phyloP scores from a whole-genome alignment of 2,113 vertebrate genomes.

The Phylloscopus trochiloides region DNA sequence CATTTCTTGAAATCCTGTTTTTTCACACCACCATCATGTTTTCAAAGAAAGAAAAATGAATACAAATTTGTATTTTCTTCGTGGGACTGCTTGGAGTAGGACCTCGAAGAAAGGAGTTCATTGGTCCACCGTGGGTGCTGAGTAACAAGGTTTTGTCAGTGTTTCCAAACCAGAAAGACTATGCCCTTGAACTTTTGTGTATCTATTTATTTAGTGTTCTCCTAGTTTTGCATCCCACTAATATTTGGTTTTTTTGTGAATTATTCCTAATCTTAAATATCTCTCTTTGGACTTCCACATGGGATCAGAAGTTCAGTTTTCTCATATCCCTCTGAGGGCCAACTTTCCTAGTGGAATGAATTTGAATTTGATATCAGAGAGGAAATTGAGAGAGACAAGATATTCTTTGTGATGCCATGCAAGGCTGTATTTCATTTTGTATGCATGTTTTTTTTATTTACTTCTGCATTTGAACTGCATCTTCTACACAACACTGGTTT shows the following conservation, averaged over 20 bases:
- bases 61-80: neutral
- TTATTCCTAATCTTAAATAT: neutral
- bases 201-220: neutral
- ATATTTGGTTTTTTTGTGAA: neutral
- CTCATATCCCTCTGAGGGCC: neutral
- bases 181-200: neutral
- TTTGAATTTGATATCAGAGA: slow-evolving; percentile 18
- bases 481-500: neutral
- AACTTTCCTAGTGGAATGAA: neutral
- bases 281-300: neutral
- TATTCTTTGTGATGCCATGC: slow-evolving; percentile 1
- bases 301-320: slow-evolving; percentile 2
- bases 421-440: neutral
- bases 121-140: accelerated
- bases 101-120: neutral
- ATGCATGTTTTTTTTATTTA: neutral
- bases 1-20: neutral
- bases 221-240: neutral
- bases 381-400: slow-evolving; percentile 27
- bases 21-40: neutral
- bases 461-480: neutral
- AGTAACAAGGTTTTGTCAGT: neutral
- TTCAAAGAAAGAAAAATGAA: neutral
- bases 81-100: neutral
- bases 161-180: neutral